Conservation (phyloP, 2,888 invertebrate genomes). For the Zelleria hepariella region DNA sequence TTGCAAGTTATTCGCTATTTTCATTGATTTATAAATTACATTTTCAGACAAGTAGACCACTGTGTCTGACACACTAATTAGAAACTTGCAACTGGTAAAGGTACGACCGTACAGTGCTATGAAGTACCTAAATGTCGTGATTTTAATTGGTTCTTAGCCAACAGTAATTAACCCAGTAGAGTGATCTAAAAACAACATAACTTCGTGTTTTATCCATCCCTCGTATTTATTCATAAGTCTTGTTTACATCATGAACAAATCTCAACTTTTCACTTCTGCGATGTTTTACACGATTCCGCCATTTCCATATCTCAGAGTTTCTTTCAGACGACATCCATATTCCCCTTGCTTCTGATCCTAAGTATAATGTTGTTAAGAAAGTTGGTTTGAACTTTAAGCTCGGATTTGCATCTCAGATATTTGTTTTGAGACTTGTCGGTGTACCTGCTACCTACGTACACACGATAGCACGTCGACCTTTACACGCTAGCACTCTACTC, state of each 20-base stretch:
- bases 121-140: too few species aligned
- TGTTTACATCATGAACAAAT: not conserved
- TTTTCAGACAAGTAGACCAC: too few species aligned
- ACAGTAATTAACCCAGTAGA: not conserved
- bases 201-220: not conserved
- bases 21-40: too few species aligned
- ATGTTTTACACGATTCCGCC: not conserved
- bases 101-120: too few species aligned
- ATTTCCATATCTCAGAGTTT: not conserved
- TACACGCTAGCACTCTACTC: too few species aligned
- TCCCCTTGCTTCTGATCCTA: not conserved
- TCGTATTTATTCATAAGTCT: not conserved
- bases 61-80: too few species aligned
- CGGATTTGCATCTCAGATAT: not conserved
- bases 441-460: too few species aligned
- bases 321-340: not conserved
- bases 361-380: not conserved
- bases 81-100: too few species aligned
- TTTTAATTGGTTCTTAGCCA: not conserved
- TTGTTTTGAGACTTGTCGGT: not conserved
- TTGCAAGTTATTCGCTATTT: too few species aligned
- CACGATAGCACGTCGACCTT: too few species aligned
- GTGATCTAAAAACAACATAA: not conserved
- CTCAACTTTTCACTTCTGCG: not conserved
- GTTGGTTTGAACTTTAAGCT: not conserved